phyloP scores from a whole-genome alignment of 2,888 invertebrate genomes.

The Hypolimnas misippus region DNA sequence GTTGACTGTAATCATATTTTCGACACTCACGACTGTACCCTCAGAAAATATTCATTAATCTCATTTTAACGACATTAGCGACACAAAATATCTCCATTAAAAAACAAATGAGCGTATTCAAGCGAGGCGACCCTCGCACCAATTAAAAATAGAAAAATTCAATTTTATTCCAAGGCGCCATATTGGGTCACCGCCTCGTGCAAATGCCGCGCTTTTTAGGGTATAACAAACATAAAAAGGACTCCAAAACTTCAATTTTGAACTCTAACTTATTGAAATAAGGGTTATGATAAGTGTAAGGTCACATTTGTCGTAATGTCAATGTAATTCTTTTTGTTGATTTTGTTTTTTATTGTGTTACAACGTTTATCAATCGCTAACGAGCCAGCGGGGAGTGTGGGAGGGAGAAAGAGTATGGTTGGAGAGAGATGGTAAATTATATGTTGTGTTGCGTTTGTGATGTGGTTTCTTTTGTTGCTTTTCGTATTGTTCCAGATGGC shows the following conservation, averaged over 20 bases:
- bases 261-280: slow-evolving; percentile 39
- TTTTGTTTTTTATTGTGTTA: slow-evolving; percentile 79
- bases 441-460: slow-evolving; percentile 9
- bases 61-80: slow-evolving; percentile 43
- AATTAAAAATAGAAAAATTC: slow-evolving; percentile 79
- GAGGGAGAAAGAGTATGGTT: slow-evolving; percentile 48
- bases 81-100: slow-evolving; percentile 46
- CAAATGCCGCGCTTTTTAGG: slow-evolving; percentile 74
- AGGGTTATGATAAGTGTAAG: slow-evolving; percentile 33
- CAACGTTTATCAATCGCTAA: slow-evolving; percentile 75
- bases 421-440: slow-evolving; percentile 15
- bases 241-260: slow-evolving; percentile 35
- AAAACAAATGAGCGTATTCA: slow-evolving; percentile 44
- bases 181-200: slow-evolving; percentile 80
- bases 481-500: slow-evolving; percentile 4
- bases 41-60: slow-evolving; percentile 35
- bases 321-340: slow-evolving; percentile 71
- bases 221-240: slow-evolving; percentile 41
- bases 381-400: slow-evolving; percentile 70
- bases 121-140: slow-evolving; percentile 51
- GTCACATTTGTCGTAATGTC: slow-evolving; percentile 52
- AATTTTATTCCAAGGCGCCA: slow-evolving; percentile 69
- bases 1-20: not conserved
- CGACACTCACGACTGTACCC: slow-evolving; percentile 1
- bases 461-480: slow-evolving; percentile 23